These are phyloP conservation scores for Centruroides sculpturatus DNA, from an alignment of 1,140 invertebrate species.

Conservation along the genomic window DNA sequence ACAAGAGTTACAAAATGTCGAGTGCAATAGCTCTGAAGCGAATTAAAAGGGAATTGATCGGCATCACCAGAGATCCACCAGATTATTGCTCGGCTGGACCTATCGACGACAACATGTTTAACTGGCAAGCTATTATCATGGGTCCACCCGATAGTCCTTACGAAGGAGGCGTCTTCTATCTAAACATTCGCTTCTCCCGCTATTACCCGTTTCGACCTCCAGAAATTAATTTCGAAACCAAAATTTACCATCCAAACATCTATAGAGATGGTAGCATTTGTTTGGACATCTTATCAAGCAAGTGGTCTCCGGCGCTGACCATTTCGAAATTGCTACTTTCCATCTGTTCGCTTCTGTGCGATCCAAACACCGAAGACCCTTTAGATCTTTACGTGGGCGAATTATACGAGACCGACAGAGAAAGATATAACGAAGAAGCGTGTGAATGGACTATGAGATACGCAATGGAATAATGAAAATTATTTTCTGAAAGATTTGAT, in stretches of 20 bases:
- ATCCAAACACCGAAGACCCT: conserved; percentile 42
- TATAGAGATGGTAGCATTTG: conserved; percentile 74
- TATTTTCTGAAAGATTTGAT: too few relatives aligned
- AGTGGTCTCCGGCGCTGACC: conserved; percentile 8
- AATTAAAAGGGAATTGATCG: too few relatives aligned
- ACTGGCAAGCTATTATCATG: conserved; percentile 18
- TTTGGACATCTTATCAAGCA: conserved; percentile 3
- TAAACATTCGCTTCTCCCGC: conserved; percentile 94
- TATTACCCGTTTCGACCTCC: conserved; percentile 99
- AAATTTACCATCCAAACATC: conserved; percentile 99
- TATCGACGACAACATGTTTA: conserved; percentile 15
- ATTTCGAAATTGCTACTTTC: conserved; percentile 31
- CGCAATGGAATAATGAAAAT: too few relatives aligned
- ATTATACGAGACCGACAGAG: conserved; percentile 35
- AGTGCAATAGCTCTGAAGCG: too few relatives aligned
- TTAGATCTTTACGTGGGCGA: conserved; percentile 35
- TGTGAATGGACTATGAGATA: conserved; percentile 98
- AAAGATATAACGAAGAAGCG: conserved; percentile 86
- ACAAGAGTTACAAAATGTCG: too few relatives aligned
- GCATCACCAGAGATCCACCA: too few relatives aligned
- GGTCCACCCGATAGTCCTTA: conserved; percentile 78
- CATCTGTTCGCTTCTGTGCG: conserved; percentile 36
- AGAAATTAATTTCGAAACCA: conserved; percentile 89
- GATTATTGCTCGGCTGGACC: conserved; percentile 20
- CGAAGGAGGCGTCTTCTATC: conserved; percentile 95